Percentiles rank a stretch among this genome's conserved stretches.
These are phyloP conservation scores for Sebastes vulpes DNA, from an alignment of 2,797 vertebrate species.

Conservation along the genomic window DNA sequence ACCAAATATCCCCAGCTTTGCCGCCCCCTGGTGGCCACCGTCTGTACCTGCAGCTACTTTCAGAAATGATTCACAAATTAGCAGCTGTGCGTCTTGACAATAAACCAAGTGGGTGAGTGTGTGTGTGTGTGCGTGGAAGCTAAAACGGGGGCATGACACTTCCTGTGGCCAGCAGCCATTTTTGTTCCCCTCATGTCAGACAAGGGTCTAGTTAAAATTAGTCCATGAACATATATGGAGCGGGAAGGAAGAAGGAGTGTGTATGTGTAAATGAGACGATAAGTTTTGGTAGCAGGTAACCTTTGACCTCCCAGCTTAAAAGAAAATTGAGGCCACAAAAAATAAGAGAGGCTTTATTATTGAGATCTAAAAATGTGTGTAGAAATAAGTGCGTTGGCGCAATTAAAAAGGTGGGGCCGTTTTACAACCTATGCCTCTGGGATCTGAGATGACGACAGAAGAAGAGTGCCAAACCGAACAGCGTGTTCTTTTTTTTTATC, in stretches of 20 bases:
- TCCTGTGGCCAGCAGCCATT: constrained; percentile 42
- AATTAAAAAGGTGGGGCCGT: constrained; percentile 12
- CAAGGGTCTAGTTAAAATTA: constrained; percentile 72
- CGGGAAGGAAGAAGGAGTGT: not conserved
- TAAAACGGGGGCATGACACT: constrained; percentile 37
- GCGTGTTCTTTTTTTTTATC: constrained; percentile 44
- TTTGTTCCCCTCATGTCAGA: constrained; percentile 54
- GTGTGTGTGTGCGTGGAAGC: constrained; percentile 4
- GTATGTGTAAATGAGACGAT: constrained; percentile 9
- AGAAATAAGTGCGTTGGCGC: not conserved
- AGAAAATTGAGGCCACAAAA: not conserved
- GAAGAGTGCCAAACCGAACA: constrained; percentile 39
- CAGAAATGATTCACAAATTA: not conserved
- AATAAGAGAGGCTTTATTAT: not conserved
- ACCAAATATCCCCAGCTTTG: not conserved
- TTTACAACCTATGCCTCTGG: constrained; percentile 6
- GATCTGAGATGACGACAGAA: constrained; percentile 21
- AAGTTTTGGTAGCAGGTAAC: not conserved
- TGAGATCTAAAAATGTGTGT: not conserved
- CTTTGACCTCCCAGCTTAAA: not conserved
- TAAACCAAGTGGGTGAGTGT: not conserved
- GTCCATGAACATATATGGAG: constrained; percentile 66
- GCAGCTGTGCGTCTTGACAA: constrained; percentile 8
- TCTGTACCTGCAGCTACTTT: not conserved
- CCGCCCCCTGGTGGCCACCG: constrained; percentile 43